These are phyloP conservation scores for Aleiodes leptofemur DNA, from an alignment of 2,888 invertebrate genomes.

Conservation along the genomic window DNA sequence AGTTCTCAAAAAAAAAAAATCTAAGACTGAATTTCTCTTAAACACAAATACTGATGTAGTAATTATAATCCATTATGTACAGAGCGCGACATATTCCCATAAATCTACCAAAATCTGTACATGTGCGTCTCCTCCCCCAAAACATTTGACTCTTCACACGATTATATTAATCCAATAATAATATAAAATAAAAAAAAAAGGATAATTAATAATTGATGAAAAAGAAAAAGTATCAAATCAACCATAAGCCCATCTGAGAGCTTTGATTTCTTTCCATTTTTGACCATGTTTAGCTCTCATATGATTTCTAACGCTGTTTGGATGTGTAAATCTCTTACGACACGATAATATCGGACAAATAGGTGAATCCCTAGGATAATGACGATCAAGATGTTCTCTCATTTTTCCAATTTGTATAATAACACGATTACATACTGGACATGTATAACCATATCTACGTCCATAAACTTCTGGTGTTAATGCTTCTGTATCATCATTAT, in stretches of 20 bases:
- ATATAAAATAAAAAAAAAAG: background rate
- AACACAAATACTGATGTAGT: slow-evolving; percentile 26
- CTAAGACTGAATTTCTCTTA: background rate
- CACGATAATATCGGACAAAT: slow-evolving; percentile 87
- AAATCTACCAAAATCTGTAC: slow-evolving; percentile 6
- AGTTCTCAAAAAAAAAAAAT: background rate
- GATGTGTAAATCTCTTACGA: slow-evolving; percentile 86
- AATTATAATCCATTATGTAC: slow-evolving; percentile 18
- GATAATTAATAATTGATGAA: background rate
- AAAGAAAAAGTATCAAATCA: slow-evolving; percentile 66
- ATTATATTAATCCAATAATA: background rate
- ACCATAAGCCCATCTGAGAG: slow-evolving; percentile 84
- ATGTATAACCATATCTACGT: slow-evolving; percentile 76
- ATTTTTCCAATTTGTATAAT: slow-evolving; percentile 82
- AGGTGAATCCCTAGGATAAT: slow-evolving; percentile 90
- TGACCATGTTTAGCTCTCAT: slow-evolving; percentile 89
- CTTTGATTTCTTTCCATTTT: slow-evolving; percentile 91
- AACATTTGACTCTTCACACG: too few relatives aligned
- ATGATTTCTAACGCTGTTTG: slow-evolving; percentile 91
- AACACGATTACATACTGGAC: slow-evolving; percentile 85
- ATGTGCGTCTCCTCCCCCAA: slow-evolving; percentile 15
- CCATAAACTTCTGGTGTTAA: slow-evolving; percentile 9
- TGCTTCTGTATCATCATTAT: slow-evolving; percentile 18
- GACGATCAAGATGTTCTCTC: slow-evolving; percentile 86
- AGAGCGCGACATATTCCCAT: slow-evolving; percentile 1